These are phyloP conservation scores for Todus mexicanus DNA, from an alignment of 2,797 vertebrate genomes.

Conservation along the genomic window DNA sequence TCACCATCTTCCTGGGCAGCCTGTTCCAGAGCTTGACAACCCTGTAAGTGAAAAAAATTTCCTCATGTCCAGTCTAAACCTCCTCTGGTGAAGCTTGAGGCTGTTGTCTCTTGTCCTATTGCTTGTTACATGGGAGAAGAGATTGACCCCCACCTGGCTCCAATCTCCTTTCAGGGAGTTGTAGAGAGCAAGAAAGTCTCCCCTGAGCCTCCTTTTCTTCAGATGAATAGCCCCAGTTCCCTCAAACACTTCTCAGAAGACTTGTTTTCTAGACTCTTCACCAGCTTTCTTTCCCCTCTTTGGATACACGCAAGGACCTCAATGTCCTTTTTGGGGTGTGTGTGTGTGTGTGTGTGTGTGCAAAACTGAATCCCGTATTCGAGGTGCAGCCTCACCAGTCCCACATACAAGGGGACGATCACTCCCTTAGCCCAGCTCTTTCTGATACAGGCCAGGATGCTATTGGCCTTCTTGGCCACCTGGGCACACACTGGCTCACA, in stretches of 20 bases:
- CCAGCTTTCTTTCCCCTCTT: neutral
- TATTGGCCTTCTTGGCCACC: neutral
- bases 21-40: neutral
- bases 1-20: neutral
- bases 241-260: neutral
- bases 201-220: neutral
- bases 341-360: no score
- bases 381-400: neutral
- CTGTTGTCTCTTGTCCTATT: neutral
- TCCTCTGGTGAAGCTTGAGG: neutral
- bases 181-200: no score
- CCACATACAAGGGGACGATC: neutral
- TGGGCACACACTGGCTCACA: neutral
- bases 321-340: no score
- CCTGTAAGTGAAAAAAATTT: neutral
- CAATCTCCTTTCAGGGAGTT: neutral
- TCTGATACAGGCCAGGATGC: neutral
- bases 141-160: fast-evolving
- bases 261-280: neutral
- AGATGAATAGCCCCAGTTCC: neutral
- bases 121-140: neutral
- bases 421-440: neutral
- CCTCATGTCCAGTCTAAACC: neutral
- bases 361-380: neutral
- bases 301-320: fast-evolving